Conservation (phyloP, 2,888 invertebrate genomes). For the Idaea biselata region DNA sequence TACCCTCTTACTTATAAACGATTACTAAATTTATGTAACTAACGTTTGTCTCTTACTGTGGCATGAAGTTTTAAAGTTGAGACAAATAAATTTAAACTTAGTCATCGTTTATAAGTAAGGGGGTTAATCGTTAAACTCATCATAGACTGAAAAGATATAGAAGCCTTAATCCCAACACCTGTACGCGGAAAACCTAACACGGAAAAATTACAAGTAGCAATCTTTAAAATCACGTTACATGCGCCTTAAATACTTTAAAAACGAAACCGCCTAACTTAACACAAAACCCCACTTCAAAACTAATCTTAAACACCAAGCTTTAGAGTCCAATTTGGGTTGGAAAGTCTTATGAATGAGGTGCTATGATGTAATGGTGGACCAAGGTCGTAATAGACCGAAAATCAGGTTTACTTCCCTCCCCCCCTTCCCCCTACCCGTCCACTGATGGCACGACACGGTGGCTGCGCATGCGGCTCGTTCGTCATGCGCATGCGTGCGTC, state of each 20-base stretch:
- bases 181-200: constrained; percentile 68
- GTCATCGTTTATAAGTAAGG: too few relatives aligned
- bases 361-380: constrained; percentile 75
- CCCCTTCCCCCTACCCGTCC: constrained; percentile 31
- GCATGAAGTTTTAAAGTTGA: too few relatives aligned
- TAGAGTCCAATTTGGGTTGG: constrained; percentile 29
- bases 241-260: constrained; percentile 40
- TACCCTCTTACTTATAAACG: too few relatives aligned
- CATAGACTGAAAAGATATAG: neutral
- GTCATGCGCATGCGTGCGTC: constrained; percentile 22
- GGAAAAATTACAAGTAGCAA: constrained; percentile 74
- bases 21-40: too few relatives aligned
- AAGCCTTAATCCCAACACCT: constrained; percentile 23
- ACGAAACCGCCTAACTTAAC: neutral
- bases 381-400: constrained; percentile 80
- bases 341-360: constrained; percentile 42
- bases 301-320: neutral
- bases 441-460: constrained; percentile 19
- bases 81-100: too few relatives aligned
- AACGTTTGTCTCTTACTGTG: too few relatives aligned
- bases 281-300: constrained; percentile 15
- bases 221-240: constrained; percentile 48
- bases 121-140: too few relatives aligned
- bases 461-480: constrained; percentile 30
- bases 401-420: constrained; percentile 67